phyloP scores from a whole-genome alignment of 2,888 invertebrate genomes.

The Mesodorylaimus sp. region DNA sequence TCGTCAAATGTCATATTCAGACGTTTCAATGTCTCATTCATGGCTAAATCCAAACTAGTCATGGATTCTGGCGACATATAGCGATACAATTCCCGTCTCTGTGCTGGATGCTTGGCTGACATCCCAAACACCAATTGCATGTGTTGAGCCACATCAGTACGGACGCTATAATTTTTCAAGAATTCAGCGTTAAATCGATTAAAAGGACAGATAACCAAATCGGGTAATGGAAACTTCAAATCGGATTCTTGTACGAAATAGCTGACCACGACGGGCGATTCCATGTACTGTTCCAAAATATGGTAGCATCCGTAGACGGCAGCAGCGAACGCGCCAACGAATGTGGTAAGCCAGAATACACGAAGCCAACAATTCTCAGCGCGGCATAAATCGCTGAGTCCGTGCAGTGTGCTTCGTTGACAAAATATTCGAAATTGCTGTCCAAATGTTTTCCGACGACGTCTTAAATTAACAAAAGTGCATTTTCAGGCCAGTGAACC shows the following conservation, averaged over 20 bases:
- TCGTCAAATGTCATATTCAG: conserved; percentile 17
- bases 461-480: no score
- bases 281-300: conserved; percentile 16
- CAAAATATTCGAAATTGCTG: no score
- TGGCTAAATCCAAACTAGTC: no score
- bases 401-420: conserved; percentile 17
- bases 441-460: no score
- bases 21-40: background rate
- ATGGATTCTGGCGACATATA: no score
- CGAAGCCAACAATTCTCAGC: conserved; percentile 12
- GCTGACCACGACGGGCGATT: conserved; percentile 18
- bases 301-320: conserved; percentile 8
- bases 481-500: no score
- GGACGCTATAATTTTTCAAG: conserved; percentile 16
- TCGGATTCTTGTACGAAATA: conserved; percentile 15
- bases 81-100: no score
- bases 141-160: conserved; percentile 20
- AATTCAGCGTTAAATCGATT: conserved; percentile 15
- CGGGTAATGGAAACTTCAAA: conserved; percentile 17
- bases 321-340: conserved; percentile 10
- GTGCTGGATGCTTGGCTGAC: background rate
- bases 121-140: conserved; percentile 16
- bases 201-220: conserved; percentile 26
- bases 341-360: conserved; percentile 16
- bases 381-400: conserved; percentile 17